Evolutionary conservation across 2,113 vertebrate species (phyloP).

Genomic region (Dromiciops gliroides): DNA sequence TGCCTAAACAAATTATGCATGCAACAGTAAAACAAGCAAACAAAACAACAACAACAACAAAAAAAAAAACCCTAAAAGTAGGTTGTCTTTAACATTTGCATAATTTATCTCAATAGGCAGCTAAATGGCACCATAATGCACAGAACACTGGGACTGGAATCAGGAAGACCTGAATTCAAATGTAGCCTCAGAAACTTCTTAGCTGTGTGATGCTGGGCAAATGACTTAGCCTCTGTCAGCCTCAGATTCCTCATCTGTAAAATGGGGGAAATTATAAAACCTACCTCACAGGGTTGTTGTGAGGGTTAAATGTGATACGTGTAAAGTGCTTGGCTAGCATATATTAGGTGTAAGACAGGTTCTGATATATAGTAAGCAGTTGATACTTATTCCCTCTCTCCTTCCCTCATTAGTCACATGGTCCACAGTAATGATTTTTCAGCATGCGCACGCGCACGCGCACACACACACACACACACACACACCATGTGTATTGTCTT

Average conservation of each 20-base stretch:
- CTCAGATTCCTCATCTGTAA: neutral
- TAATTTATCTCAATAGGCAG: neutral
- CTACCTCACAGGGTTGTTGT: neutral
- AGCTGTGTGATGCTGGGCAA: neutral
- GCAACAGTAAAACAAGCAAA: too few relatives aligned
- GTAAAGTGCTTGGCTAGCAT: neutral
- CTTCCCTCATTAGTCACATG: neutral
- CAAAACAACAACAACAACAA: too few relatives aligned
- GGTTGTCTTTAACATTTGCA: neutral
- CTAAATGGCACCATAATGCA: too few relatives aligned
- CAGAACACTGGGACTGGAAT: too few relatives aligned
- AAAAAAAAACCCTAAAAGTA: conserved; percentile 40
- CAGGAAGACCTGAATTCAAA: too few relatives aligned
- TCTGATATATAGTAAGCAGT: neutral
- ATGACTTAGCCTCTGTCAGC: neutral
- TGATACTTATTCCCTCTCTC: neutral
- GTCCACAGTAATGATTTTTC: conserved; percentile 8
- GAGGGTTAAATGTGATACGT: neutral
- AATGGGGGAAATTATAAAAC: neutral
- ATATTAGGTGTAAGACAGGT: too few relatives aligned
- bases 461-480: neutral
- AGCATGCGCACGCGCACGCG: too few relatives aligned
- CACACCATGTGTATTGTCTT: neutral
- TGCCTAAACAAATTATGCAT: too few relatives aligned
- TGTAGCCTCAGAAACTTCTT: neutral